Evolutionary conservation across 2,113 vertebrate species (phyloP).

Genomic region (Trematocara nigrifrons): DNA sequence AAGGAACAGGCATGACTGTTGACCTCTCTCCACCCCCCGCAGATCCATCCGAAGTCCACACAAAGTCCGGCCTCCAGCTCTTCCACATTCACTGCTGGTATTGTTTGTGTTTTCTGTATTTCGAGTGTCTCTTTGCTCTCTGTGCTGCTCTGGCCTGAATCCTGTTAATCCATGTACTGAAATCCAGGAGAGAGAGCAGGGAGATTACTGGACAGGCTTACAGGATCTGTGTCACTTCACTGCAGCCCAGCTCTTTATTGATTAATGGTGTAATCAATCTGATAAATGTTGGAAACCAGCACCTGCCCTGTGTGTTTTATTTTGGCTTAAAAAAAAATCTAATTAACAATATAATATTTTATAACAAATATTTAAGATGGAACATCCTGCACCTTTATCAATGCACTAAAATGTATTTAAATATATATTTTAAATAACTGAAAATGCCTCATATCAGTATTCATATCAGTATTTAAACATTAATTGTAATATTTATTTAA

Average conservation of each 20-base stretch:
- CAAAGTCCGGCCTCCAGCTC: neutral
- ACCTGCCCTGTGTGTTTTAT: neutral
- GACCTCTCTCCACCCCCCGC: neutral
- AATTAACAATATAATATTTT: neutral
- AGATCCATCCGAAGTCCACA: neutral
- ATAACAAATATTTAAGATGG: neutral
- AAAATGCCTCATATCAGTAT: neutral
- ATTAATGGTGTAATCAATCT: neutral
- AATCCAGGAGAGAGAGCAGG: neutral
- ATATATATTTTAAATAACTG: neutral
- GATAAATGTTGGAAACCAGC: fast-evolving
- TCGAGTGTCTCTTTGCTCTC: neutral
- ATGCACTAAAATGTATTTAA: neutral
- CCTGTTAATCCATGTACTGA: constrained; percentile 24
- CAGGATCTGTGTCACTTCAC: constrained; percentile 1
- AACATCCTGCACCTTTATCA: neutral
- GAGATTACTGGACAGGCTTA: constrained; percentile 30
- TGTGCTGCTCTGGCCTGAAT: neutral
- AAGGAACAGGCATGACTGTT: neutral
- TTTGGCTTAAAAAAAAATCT: neutral
- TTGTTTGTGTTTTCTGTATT: neutral
- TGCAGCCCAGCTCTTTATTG: neutral
- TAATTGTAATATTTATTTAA: neutral
- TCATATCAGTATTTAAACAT: neutral
- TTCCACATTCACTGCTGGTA: neutral